Base-by-base conservation (phyloP, 1,140 invertebrate genomes). In the Anthonomus grandis region DNA sequence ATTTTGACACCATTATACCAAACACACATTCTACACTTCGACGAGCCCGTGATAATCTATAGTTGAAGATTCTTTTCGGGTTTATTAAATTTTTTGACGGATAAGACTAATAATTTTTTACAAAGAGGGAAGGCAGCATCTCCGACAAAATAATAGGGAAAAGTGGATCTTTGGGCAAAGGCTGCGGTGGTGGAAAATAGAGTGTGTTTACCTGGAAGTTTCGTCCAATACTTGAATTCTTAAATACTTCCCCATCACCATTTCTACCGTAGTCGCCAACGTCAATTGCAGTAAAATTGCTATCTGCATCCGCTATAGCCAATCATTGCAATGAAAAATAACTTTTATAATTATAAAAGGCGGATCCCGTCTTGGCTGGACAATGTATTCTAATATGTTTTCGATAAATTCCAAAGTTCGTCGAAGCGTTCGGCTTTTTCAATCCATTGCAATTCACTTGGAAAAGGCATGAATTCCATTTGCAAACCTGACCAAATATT, bases 291-390 rank as follows among this genome's bases (percentile, higher is more conserved):
- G 68, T 63, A 59, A 77, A 78, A 37, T 67, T 69, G 50, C 67
- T 74, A 41, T 75, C 60, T 9, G 70, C 70, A 65, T 78, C 73
- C 2, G 68, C 73, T 3, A 75, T 21, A 9, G 68, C 75, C 44
- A 74, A 60, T 23, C 78, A 57, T 23, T 75, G 68, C 22, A 76
- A 62, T 25, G 68, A 72, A 57, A 71, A 75, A 41, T 60, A 67
- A 5, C 60, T 42, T 63, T 78, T 78, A 42, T 77, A 74, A 56
- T 77, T 78, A 49, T 65, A 75, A 64, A 61, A 77, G 4, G 58
- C 38, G 12, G 64, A 62, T 42, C 74, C 73, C 27, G 64, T 66
- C 31, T 67, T 68, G 19, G 39, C 10, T 36, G 71, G 72, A 17
- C 51, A 51, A n/a, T 52, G 23, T 15, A 62, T 55, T 37, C 58